Evolutionary conservation across 2,113 vertebrate species (phyloP).

Genomic region (Hippotragus niger): DNA sequence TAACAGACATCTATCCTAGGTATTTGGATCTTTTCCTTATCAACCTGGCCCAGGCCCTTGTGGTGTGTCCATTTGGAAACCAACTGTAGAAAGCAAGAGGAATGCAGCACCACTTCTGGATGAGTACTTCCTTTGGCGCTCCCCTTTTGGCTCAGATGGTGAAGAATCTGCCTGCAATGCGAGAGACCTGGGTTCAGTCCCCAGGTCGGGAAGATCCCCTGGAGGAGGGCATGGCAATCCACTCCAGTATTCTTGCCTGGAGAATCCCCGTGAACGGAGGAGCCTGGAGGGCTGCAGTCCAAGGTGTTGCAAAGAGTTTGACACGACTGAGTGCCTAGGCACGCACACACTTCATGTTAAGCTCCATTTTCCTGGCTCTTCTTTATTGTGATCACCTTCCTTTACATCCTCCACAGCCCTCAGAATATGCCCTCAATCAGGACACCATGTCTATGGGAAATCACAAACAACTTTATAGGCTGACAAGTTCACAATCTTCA

Average conservation of each 20-base stretch:
- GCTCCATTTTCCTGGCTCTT: neutral
- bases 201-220: neutral
- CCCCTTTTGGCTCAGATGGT: neutral
- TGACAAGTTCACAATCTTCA: neutral
- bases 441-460: neutral
- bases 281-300: neutral
- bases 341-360: neutral
- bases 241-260: neutral
- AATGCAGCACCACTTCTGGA: neutral
- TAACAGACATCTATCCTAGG: neutral
- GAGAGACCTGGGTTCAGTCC: neutral
- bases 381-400: neutral
- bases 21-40: neutral
- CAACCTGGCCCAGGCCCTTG: neutral
- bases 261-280: neutral
- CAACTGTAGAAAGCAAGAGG: neutral
- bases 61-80: neutral
- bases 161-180: neutral
- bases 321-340: neutral
- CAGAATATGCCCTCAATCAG: neutral
- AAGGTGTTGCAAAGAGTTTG: neutral
- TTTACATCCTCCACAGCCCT: neutral
- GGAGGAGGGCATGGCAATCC: neutral
- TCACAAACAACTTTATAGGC: neutral
- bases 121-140: neutral